These are phyloP conservation scores for Nasonia oneida DNA, from an alignment of 2,888 invertebrate species.

Conservation along the genomic window DNA sequence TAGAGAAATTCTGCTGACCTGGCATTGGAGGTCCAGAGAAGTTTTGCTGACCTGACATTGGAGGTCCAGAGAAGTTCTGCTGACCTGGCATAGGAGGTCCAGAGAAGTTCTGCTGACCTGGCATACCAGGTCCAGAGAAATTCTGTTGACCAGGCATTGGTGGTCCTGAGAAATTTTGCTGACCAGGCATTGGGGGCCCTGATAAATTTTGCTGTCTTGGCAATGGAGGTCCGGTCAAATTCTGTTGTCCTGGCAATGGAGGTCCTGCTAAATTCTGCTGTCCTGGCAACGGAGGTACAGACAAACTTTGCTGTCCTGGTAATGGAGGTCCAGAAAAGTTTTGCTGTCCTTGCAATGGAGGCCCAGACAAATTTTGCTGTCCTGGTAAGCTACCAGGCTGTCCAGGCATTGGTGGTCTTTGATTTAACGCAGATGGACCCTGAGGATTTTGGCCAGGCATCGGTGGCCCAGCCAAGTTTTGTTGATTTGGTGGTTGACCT, in stretches of 20 bases:
- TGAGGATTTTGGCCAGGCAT: conserved; percentile 49
- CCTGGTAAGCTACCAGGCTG: conserved; percentile 28
- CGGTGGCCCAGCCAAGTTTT: conserved; percentile 54
- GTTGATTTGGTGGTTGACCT: conserved; percentile 19
- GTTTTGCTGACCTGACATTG: conserved; percentile 64
- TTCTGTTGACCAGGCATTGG: conserved; percentile 62
- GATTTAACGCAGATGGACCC: background rate
- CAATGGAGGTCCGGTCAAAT: conserved; percentile 37
- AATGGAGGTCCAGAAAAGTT: conserved; percentile 60
- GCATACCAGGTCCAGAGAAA: conserved; percentile 57
- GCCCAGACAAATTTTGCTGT: conserved; percentile 62
- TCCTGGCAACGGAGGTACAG: conserved; percentile 62
- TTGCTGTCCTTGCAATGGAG: conserved; percentile 62
- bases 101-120: conserved; percentile 61
- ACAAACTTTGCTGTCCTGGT: conserved; percentile 64
- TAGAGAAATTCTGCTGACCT: conserved; percentile 62
- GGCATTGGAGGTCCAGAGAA: conserved; percentile 45
- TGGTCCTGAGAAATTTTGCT: conserved; percentile 55
- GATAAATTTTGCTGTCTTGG: conserved; percentile 63
- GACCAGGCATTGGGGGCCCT: conserved; percentile 62
- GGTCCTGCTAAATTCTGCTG: conserved; percentile 58
- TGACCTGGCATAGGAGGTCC: conserved; percentile 61
- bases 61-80: conserved; percentile 55
- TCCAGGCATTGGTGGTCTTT: conserved; percentile 63
- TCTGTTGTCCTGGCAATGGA: conserved; percentile 62